Evolutionary conservation across 2,888 invertebrate species (phyloP).

Genomic region (Chromoteleia sp.): DNA sequence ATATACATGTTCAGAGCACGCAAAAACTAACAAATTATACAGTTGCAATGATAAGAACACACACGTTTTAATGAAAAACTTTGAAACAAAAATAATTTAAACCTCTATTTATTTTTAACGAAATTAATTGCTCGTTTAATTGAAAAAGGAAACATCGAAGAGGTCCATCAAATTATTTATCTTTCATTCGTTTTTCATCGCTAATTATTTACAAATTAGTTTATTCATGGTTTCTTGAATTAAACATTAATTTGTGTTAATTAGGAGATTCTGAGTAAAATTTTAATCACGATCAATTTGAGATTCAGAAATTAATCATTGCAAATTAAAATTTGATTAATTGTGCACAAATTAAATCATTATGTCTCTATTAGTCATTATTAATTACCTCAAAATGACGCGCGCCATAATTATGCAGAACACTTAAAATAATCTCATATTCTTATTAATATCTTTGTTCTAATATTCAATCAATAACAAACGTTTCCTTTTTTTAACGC

Average conservation of each 20-base stretch:
- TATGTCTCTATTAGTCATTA: too few relatives aligned
- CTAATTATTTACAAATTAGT: neutral
- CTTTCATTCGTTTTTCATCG: slow-evolving; percentile 1
- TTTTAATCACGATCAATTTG: slow-evolving; percentile 4
- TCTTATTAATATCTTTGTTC: neutral
- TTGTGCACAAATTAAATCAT: too few relatives aligned
- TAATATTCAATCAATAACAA: slow-evolving; percentile 8
- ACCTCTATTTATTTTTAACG: neutral
- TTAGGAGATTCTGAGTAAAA: too few relatives aligned
- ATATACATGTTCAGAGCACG: neutral
- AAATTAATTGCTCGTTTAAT: too few relatives aligned
- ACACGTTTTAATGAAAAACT: slow-evolving; percentile 7
- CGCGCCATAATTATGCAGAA: too few relatives aligned
- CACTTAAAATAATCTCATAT: neutral
- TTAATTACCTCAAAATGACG: too few relatives aligned
- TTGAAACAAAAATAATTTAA: slow-evolving; percentile 8
- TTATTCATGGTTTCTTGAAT: too few relatives aligned
- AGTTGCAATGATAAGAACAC: slow-evolving; percentile 12
- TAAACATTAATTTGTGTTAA: too few relatives aligned
- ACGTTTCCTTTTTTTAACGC: slow-evolving; percentile 5
- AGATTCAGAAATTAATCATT: neutral
- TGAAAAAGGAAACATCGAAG: too few relatives aligned
- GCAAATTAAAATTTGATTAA: neutral
- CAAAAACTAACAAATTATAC: slow-evolving; percentile 5
- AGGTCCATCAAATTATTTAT: slow-evolving; percentile 1